A percentile compares a stretch with the other conserved stretches of the same genome.
phyloP scores from a whole-genome alignment of 2,113 vertebrate genomes.

The Hylia prasina region DNA sequence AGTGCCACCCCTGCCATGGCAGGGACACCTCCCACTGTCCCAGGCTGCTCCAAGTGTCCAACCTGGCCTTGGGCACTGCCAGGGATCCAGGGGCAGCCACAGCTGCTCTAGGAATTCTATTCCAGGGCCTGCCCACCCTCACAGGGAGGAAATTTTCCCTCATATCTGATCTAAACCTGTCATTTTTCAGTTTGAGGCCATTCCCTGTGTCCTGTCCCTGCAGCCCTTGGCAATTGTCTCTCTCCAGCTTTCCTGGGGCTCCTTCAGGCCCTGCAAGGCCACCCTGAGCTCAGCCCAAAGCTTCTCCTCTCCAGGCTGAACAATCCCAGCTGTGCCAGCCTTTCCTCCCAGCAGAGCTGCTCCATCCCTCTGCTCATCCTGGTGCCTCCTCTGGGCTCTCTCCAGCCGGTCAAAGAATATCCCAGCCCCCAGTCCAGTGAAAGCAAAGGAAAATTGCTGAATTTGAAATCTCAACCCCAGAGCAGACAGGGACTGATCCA shows the following conservation, averaged over 20 bases:
- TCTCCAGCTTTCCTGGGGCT: no score
- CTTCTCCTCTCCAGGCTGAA: background rate
- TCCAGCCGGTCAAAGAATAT: background rate
- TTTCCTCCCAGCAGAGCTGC: background rate
- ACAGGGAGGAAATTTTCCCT: no score
- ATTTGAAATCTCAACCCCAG: background rate
- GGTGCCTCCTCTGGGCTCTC: background rate
- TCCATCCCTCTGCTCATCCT: background rate
- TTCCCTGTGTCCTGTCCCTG: no score
- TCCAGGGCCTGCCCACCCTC: no score
- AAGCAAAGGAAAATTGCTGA: background rate
- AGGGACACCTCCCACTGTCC: background rate
- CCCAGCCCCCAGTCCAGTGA: background rate
- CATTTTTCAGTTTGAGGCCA: no score
- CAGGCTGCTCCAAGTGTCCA: no score
- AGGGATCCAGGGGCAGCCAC: no score
- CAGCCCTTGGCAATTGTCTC: no score
- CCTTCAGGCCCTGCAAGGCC: no score
- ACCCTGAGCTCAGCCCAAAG: background rate
- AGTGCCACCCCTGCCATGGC: background rate
- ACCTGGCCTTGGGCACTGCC: no score
- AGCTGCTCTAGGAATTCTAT: no score
- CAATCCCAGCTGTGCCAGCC: background rate
- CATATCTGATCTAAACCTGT: no score
- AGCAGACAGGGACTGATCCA: background rate